Base-by-base conservation (phyloP, 2,888 invertebrate genomes). In the Rhagium mordax region DNA sequence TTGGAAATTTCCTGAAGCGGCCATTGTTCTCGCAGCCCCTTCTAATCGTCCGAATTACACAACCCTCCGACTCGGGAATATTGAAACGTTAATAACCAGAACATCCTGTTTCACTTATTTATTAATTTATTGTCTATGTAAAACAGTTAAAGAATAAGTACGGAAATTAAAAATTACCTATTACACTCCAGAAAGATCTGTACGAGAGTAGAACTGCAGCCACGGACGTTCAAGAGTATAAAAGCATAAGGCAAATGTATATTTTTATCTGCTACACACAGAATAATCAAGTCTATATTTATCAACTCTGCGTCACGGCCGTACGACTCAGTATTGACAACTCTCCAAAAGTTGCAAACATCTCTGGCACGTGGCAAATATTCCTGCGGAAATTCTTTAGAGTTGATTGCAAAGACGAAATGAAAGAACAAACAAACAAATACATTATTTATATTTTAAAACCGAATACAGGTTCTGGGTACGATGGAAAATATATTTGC, bases 261-360 rank as follows among this genome's bases (percentile, higher is more conserved):
- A 20, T 51, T 51, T 20, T 51, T 20, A 20, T 51, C 20, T 20
- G 0, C 18, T 49, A 49, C 49, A 49, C n/a, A 41, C n/a, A n/a
- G 41, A 18, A 55, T 55, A 55, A 24, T 24, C 55, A 24, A 24
- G 10, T 24, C 20, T 55, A 55, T 29, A 59, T 59, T 16, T 59
- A 59, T 33, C 16, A 29, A n/a, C 13, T 27, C 15, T 18, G 33
- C 59, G 59, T 59, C 59, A 59, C 59, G 55, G 6, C 8, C 3
- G 51, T 20, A 51, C 18, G 27, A 5, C 41, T 41, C 13, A 41
- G 3, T 55, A 59, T 33, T 59, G 59, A 59, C 59, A 33, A 59
- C 16, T 15, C 18, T 59, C 59, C 33, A 59, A 59, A 59, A 59
- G 29, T 15, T 13, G 16, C 15, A 59, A 59, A 29, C 33, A 59